Evolutionary conservation across 2,113 vertebrate species (phyloP).

Genomic region (Chauna torquata): DNA sequence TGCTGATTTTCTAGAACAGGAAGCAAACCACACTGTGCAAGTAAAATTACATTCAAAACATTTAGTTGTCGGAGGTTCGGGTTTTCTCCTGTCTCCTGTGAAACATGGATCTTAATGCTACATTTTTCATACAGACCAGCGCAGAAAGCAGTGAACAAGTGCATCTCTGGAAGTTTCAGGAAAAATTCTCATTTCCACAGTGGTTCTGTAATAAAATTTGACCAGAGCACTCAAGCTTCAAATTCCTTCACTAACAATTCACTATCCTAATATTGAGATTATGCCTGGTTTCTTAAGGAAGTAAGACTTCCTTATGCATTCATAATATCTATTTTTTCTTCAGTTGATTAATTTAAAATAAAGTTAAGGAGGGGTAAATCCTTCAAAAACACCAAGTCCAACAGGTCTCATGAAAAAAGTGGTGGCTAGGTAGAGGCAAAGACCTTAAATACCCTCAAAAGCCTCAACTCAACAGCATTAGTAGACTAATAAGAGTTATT

Average conservation of each 20-base stretch:
- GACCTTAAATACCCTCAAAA: not conserved
- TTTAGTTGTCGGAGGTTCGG: not conserved
- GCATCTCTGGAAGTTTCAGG: not conserved
- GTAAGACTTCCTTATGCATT: not conserved
- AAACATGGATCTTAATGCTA: not conserved
- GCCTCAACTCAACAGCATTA: not conserved
- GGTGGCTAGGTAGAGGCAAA: not conserved
- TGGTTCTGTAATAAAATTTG: not conserved
- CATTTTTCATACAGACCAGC: not conserved
- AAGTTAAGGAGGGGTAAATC: not conserved
- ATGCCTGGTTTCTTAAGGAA: not conserved
- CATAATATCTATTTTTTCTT: not conserved
- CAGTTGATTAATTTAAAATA: not conserved
- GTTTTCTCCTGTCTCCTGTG: not conserved
- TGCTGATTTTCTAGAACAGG: not conserved
- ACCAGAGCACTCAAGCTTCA: not conserved
- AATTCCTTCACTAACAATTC: not conserved
- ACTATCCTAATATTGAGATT: not conserved
- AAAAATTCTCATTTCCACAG: not conserved
- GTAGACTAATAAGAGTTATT: not conserved
- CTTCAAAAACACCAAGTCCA: not conserved
- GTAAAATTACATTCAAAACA: not conserved
- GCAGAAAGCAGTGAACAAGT: not conserved
- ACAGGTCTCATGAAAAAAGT: not conserved
- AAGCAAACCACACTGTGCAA: not conserved